Evolutionary conservation across 2,797 vertebrate species (phyloP), one percentile per base, ranked within the genome.

Genomic region (Melanotaenia boesemani): DNA sequence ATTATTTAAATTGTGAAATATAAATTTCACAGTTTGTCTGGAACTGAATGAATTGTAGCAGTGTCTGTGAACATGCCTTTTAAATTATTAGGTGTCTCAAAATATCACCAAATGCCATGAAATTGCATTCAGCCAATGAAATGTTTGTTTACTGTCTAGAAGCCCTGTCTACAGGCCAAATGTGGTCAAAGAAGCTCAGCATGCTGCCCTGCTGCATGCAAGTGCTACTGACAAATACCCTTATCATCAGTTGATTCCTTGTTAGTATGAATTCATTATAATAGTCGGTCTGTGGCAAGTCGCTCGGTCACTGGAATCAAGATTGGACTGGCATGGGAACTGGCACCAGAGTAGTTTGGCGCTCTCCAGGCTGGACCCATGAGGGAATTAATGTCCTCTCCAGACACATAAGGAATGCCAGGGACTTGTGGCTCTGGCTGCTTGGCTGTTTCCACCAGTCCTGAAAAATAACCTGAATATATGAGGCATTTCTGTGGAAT

Each of bases 271-370:
- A 77, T 66, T 79, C 44, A 75, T 81, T 74, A 50, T 71, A 56
- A 61, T 7, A 66, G 54, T 70, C 73, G 1, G 75, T 55, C 80
- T 79, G 76, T 63, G 70, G 65, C 69, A 60, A 67, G 55, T 74
- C 16, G 32, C 75, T 87, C 79, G 67, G 82, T 80, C 56, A 41
- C 65, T 57, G 63, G 70, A 77, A 83, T 88, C 79, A 60, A 67
- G 61, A 74, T 80, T 72, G 84, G 90, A 92, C 84, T 90, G 90
- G 88, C 91, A 88, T 93, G 92, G 86, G 83, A 94, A 93, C 67
- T 91, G 89, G 91, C 90, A 88, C 72, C 24, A 10, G 72, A 79
- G 52, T 13, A 13, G 67, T 28, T 88, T 89, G 84, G 85, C 90
- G 79, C 76, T 78, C 67, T 83, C 70, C 73, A 10, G 66, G 52